Evolutionary conservation across 2,888 invertebrate genomes (phyloP).

Genomic region (Hirtodrosophila histrioides): DNA sequence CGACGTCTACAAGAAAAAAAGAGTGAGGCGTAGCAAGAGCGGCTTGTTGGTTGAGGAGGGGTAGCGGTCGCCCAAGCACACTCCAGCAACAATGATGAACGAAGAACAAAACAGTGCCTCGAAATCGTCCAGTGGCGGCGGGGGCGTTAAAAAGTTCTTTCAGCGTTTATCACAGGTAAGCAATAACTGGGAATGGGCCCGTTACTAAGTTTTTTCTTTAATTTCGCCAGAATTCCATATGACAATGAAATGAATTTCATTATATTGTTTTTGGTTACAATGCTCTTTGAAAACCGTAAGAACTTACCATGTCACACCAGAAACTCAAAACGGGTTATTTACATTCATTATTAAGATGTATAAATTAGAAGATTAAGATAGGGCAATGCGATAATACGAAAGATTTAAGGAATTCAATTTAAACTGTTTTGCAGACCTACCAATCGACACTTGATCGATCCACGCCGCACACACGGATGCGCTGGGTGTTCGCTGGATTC

Average conservation of each 20-base stretch:
- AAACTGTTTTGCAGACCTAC: conserved; percentile 85
- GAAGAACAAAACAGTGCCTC: conserved; percentile 81
- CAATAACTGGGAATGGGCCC: neutral
- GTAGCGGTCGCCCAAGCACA: conserved; percentile 24
- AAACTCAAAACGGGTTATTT: too few relatives aligned
- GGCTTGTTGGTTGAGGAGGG: conserved; percentile 13
- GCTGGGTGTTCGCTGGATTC: conserved; percentile 91
- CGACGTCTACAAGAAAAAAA: conserved; percentile 10
- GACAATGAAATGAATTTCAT: too few relatives aligned
- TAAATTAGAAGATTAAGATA: conserved; percentile 5
- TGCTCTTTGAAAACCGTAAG: too few relatives aligned
- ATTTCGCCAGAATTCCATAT: too few relatives aligned
- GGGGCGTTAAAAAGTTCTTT: conserved; percentile 82
- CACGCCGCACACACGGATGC: conserved; percentile 91
- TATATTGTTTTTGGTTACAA: too few relatives aligned
- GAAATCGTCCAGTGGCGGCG: conserved; percentile 74
- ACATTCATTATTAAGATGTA: too few relatives aligned
- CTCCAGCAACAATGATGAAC: conserved; percentile 81
- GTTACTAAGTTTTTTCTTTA: too few relatives aligned
- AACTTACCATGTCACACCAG: too few relatives aligned
- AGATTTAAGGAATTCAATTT: neutral
- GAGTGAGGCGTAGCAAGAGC: conserved; percentile 5
- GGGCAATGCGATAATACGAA: too few relatives aligned
- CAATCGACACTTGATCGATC: conserved; percentile 94
- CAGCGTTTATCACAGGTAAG: conserved; percentile 84